Conservation (phyloP, 2,888 invertebrate species). For the Brenthis hecate region DNA sequence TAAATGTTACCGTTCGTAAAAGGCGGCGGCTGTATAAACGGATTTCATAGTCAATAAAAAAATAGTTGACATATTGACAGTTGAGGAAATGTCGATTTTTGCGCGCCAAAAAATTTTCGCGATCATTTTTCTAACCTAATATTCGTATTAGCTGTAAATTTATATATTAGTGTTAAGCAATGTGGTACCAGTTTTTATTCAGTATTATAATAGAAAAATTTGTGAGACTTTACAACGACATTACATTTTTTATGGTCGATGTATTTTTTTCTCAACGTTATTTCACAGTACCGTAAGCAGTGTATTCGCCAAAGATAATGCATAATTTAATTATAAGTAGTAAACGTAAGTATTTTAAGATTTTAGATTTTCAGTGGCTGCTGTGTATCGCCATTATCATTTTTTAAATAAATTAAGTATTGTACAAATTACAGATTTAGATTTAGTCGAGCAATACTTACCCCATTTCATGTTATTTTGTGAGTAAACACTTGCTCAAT, state of each 20-base stretch:
- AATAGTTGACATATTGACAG: slow-evolving; percentile 3
- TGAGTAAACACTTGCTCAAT: slow-evolving; percentile 24
- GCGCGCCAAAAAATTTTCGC: slow-evolving; percentile 36
- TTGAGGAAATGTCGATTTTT: slow-evolving; percentile 28
- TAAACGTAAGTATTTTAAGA: slow-evolving; percentile 35
- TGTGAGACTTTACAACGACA: slow-evolving; percentile 79
- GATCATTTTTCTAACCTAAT: slow-evolving; percentile 34
- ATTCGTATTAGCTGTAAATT: slow-evolving; percentile 35
- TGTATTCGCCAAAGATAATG: slow-evolving; percentile 81
- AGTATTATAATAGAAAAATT: slow-evolving; percentile 74
- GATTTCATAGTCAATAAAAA: slow-evolving; percentile 17
- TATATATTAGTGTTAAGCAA: slow-evolving; percentile 56
- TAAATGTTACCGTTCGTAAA: background rate
- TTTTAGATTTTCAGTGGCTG: slow-evolving; percentile 36
- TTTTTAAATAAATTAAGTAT: slow-evolving; percentile 25
- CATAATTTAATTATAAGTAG: slow-evolving; percentile 73
- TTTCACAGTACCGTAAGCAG: slow-evolving; percentile 72
- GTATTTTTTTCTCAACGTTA: slow-evolving; percentile 49
- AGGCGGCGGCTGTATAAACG: slow-evolving; percentile 8
- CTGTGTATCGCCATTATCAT: slow-evolving; percentile 27
- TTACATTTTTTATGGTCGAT: slow-evolving; percentile 61
- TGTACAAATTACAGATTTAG: slow-evolving; percentile 23
- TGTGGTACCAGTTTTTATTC: slow-evolving; percentile 72
- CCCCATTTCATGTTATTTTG: too few species aligned
- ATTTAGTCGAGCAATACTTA: slow-evolving; percentile 9